Percentiles rank a stretch among this genome's conserved stretches.
Evolutionary conservation across 2,797 vertebrate genomes (phyloP).

Genomic region (Uromys caudimaculatus): DNA sequence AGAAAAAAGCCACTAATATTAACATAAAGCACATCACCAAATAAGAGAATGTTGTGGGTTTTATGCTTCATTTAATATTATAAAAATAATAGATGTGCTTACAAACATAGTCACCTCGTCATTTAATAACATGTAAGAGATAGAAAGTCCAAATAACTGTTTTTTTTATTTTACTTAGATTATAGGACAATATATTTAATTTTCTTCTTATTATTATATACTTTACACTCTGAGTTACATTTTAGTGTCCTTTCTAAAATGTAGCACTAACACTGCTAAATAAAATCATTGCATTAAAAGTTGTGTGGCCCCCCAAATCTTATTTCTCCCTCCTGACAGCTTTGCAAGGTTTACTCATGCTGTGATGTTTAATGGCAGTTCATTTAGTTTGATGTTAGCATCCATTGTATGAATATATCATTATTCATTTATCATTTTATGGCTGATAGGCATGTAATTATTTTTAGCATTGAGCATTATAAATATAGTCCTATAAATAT

Average conservation of each 20-base stretch:
- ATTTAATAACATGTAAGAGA: slow-evolving; percentile 11
- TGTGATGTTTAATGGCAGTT: not conserved
- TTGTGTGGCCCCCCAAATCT: not conserved
- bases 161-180: slow-evolving; percentile 41
- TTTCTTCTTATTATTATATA: slow-evolving; percentile 26
- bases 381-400: not conserved
- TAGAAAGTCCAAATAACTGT: slow-evolving; percentile 19
- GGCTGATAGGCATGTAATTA: not conserved
- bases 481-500: not conserved
- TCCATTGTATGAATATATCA: not conserved
- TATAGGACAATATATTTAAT: slow-evolving; percentile 20
- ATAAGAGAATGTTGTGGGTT: slow-evolving; percentile 36
- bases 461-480: slow-evolving; percentile 3
- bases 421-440: not conserved
- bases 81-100: slow-evolving; percentile 51
- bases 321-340: not conserved
- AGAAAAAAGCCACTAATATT: slow-evolving; percentile 51
- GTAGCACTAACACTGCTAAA: not conserved
- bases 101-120: not conserved
- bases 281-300: slow-evolving; percentile 20
- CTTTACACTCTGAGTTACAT: not conserved
- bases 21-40: slow-evolving; percentile 48
- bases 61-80: slow-evolving; percentile 41
- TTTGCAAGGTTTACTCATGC: slow-evolving; percentile 35
- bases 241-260: not conserved